phyloP scores from a whole-genome alignment of 2,888 invertebrate species.

The Cheilosia vulpina region DNA sequence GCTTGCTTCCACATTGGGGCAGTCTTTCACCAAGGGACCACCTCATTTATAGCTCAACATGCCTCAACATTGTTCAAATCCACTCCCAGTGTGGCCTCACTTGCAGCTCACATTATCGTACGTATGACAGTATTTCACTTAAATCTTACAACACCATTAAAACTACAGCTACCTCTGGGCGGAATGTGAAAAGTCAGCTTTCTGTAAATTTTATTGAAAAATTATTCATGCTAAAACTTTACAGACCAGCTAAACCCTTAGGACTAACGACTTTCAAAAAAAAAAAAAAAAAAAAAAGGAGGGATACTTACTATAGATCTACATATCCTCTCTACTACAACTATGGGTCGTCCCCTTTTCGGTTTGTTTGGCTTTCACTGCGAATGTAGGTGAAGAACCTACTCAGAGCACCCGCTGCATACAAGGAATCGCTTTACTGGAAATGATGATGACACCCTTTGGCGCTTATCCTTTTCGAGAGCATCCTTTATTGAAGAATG shows the following conservation, averaged over 20 bases:
- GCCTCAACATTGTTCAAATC: too few species aligned
- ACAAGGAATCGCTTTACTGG: slow-evolving; percentile 34
- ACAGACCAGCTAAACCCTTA: slow-evolving; percentile 15
- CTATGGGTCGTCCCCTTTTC: slow-evolving; percentile 18
- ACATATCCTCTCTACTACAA: slow-evolving; percentile 7
- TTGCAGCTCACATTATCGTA: too few species aligned
- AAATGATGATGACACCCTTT: slow-evolving; percentile 65
- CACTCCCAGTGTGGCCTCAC: too few species aligned
- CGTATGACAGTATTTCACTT: too few species aligned
- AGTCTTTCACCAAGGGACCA: too few species aligned
- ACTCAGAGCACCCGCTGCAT: slow-evolving; percentile 30
- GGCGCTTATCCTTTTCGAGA: slow-evolving; percentile 48
- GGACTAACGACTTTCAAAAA: slow-evolving; percentile 11
- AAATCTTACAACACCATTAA: background rate
- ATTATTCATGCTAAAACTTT: slow-evolving; percentile 68
- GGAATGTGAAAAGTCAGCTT: background rate
- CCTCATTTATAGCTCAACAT: too few species aligned
- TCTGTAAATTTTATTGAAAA: slow-evolving; percentile 53
- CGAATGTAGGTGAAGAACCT: slow-evolving; percentile 62
- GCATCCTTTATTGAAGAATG: slow-evolving; percentile 56
- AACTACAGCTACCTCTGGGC: background rate
- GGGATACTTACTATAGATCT: slow-evolving; percentile 15
- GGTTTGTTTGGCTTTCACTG: slow-evolving; percentile 43
- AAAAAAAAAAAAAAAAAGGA: background rate
- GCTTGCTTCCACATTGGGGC: too few species aligned